Evolutionary conservation across 2,888 invertebrate genomes (phyloP), one percentile per base, ranked within the genome.

Genomic region (Spodoptera picta): DNA sequence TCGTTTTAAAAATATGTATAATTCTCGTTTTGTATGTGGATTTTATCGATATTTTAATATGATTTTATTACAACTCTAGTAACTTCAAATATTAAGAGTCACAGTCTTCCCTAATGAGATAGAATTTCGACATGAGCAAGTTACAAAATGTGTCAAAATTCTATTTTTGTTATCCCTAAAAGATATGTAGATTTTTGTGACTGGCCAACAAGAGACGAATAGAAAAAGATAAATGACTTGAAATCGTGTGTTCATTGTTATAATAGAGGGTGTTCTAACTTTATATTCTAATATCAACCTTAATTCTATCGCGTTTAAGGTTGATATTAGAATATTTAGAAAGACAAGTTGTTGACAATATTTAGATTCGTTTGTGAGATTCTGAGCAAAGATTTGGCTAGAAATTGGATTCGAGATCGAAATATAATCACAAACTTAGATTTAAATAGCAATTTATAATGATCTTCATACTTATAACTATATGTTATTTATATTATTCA

Each of bases 381-480:
- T 74, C 74, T 69, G 58, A 36, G n/a, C 52, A 63, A 45, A 9
- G 47, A 50, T 61, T 65, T 60, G 46, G 60, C 53, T 71, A 58
- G 55, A 60, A 24, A 62, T 54, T 42, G 42, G 43, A 47, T 61
- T 70, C 12, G 41, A 59, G 36, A 58, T 47, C 47, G 47, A 52
- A 58, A 24, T 54, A 59, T 63, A 67, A 65, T 65, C 60, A 63
- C 65, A 67, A 77, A 50, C 24, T 61, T 71, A 72, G 53, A 60
- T 49, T 60, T 62, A 72, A 45, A 45, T 69, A 73, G 49, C 47
- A 63, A 69, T 74, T 73, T 78, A 65, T 65, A 64, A 65, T 75
- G 71, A 78, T 75, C 75, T 71, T 75, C 73, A 76, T 70, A 68
- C 75, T 70, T 76, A 70, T 75, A 69, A 69, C 65, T 11, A 63